Percentiles rank a stretch among this genome's conserved stretches.
Conservation (phyloP, 1,140 invertebrate species). For the Teleopsis dalmanni region DNA sequence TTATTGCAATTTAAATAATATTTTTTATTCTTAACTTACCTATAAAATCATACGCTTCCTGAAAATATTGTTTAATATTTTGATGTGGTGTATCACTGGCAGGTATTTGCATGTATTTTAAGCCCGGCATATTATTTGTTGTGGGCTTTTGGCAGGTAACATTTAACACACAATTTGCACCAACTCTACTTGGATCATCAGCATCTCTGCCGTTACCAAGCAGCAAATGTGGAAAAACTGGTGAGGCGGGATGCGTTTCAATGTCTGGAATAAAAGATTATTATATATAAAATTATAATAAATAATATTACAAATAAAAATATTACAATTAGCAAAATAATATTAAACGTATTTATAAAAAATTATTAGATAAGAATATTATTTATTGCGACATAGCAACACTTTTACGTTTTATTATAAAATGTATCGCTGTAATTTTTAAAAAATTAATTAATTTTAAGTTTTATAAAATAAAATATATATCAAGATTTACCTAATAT, state of each 20-base stretch:
- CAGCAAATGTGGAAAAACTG: slow-evolving; percentile 80
- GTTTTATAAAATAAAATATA: no score
- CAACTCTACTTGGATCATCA: slow-evolving; percentile 62
- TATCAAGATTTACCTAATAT: no score
- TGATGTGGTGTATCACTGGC: slow-evolving; percentile 79
- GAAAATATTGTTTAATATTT: slow-evolving; percentile 87
- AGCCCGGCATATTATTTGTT: slow-evolving; percentile 60
- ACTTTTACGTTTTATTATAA: no score
- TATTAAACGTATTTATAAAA: no score
- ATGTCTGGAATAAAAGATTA: slow-evolving; percentile 52
- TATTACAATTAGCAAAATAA: neutral
- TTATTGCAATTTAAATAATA: neutral
- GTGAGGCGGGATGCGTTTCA: slow-evolving; percentile 68
- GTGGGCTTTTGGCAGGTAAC: slow-evolving; percentile 73
- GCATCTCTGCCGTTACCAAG: slow-evolving; percentile 82
- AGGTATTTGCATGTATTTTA: slow-evolving; percentile 74
- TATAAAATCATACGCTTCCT: slow-evolving; percentile 84
- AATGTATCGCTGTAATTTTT: no score
- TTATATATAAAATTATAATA: neutral
- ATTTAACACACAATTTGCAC: slow-evolving; percentile 70
- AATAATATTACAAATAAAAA: neutral
- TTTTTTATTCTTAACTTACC: slow-evolving; percentile 54
- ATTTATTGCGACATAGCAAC: no score
- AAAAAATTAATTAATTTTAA: no score
- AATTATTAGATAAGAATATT: no score